These are phyloP conservation scores for Dorcus parallelipipedus DNA, from an alignment of 2,888 invertebrate genomes.

Conservation along the genomic window DNA sequence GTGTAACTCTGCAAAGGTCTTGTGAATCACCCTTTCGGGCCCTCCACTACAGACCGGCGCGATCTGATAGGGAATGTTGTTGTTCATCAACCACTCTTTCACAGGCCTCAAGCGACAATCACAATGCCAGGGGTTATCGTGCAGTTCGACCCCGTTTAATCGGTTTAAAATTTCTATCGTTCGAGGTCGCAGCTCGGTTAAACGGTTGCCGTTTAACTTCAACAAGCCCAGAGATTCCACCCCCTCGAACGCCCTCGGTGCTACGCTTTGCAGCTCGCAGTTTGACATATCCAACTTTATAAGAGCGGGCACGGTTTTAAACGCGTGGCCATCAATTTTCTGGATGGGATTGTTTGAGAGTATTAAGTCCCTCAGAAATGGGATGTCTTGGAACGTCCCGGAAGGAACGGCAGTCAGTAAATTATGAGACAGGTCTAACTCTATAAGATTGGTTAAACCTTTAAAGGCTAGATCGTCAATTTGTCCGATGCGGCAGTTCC, in stretches of 20 bases:
- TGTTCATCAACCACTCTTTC: constrained; percentile 76
- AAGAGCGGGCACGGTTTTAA: constrained; percentile 70
- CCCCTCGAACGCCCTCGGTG: constrained; percentile 73
- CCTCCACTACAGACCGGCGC: constrained; percentile 73
- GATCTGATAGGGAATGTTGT: constrained; percentile 73
- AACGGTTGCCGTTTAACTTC: constrained; percentile 77
- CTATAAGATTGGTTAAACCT: constrained; percentile 84
- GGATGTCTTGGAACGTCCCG: constrained; percentile 72
- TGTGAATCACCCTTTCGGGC: constrained; percentile 67
- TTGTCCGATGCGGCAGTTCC: constrained; percentile 79
- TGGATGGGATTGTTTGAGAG: constrained; percentile 79
- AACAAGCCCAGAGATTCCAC: constrained; percentile 73
- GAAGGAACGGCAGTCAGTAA: constrained; percentile 77
- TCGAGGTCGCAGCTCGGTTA: constrained; percentile 67
- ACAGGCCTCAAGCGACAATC: constrained; percentile 80
- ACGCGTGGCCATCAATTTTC: constrained; percentile 72
- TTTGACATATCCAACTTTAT: constrained; percentile 81
- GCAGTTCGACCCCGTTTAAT: constrained; percentile 76
- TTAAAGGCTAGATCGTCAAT: constrained; percentile 82
- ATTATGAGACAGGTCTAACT: constrained; percentile 84
- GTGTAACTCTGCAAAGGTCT: constrained; percentile 71
- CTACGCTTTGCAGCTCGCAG: constrained; percentile 76
- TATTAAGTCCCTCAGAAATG: constrained; percentile 77
- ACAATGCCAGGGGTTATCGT: constrained; percentile 87
- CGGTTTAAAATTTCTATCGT: constrained; percentile 72